These are phyloP conservation scores for Notospermus geniculatus DNA, from an alignment of 1,140 invertebrate species.

Conservation along the genomic window DNA sequence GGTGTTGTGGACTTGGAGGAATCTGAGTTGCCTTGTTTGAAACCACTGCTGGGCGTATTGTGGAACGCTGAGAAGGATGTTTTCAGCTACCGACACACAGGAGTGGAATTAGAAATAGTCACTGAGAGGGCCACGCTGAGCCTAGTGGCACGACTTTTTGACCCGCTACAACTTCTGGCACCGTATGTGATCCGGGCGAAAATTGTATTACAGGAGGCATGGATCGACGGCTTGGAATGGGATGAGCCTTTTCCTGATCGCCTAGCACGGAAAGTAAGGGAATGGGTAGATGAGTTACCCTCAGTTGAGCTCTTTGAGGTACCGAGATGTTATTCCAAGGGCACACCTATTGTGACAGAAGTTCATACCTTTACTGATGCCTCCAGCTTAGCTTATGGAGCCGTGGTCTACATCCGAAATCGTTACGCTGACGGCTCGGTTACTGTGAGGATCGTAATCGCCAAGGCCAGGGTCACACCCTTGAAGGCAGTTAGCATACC, in stretches of 20 bases:
- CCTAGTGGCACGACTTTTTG: background rate
- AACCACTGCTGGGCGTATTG: background rate
- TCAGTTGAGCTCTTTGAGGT: background rate
- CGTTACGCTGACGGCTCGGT: background rate
- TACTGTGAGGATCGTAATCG: background rate
- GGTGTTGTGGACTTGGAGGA: background rate
- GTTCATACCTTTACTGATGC: constrained; percentile 1
- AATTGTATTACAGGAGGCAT: background rate
- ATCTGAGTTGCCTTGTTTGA: background rate
- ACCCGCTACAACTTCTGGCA: background rate
- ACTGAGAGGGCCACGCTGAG: background rate
- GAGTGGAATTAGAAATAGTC: background rate
- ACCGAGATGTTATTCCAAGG: background rate
- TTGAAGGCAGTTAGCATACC: background rate
- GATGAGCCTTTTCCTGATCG: background rate
- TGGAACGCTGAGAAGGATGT: background rate
- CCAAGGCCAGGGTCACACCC: background rate
- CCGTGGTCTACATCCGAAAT: background rate
- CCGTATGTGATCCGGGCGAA: background rate
- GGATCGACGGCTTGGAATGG: background rate
- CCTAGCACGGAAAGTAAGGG: background rate
- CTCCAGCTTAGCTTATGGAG: background rate
- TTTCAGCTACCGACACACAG: background rate
- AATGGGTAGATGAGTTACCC: background rate
- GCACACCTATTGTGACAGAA: background rate